Conservation (phyloP, 2,113 vertebrate species). For the Gallinago media region DNA sequence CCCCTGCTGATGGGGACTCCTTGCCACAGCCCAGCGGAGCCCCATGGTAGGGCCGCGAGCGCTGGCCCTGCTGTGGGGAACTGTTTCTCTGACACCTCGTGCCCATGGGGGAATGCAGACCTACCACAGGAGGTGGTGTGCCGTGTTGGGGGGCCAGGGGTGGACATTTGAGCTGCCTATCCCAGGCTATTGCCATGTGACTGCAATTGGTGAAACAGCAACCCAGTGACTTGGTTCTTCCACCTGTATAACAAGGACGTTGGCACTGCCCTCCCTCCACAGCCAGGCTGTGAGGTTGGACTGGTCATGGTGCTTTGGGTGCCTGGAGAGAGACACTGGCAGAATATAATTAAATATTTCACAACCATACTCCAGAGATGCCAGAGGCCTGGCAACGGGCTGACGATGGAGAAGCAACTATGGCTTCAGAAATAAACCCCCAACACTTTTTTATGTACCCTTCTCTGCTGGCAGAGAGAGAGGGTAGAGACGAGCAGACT, state of each 20-base stretch:
- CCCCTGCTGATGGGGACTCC: fast-evolving
- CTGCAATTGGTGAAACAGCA: not conserved
- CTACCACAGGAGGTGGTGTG: not conserved
- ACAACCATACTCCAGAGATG: not conserved
- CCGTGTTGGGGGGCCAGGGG: fast-evolving
- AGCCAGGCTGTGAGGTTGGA: not conserved
- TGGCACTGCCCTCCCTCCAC: not conserved
- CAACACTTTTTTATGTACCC: not conserved
- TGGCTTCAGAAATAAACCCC: not conserved
- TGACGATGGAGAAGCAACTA: not conserved
- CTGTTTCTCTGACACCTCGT: fast-evolving
- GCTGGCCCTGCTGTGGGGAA: not conserved
- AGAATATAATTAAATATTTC: not conserved
- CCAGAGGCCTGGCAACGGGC: not conserved
- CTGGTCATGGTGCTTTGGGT: not conserved
- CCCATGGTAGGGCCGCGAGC: fast-evolving
- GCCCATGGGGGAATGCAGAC: not conserved
- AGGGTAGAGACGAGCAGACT: not conserved
- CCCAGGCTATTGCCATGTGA: fast-evolving
- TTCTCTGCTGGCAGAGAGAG: not conserved
- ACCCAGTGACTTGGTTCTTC: not conserved
- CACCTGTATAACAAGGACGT: not conserved
- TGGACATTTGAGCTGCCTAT: not conserved
- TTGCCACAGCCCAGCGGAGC: not conserved
- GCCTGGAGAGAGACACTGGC: not conserved